These are phyloP conservation scores for Carapus acus DNA, from an alignment of 2,797 vertebrate species.

Conservation along the genomic window DNA sequence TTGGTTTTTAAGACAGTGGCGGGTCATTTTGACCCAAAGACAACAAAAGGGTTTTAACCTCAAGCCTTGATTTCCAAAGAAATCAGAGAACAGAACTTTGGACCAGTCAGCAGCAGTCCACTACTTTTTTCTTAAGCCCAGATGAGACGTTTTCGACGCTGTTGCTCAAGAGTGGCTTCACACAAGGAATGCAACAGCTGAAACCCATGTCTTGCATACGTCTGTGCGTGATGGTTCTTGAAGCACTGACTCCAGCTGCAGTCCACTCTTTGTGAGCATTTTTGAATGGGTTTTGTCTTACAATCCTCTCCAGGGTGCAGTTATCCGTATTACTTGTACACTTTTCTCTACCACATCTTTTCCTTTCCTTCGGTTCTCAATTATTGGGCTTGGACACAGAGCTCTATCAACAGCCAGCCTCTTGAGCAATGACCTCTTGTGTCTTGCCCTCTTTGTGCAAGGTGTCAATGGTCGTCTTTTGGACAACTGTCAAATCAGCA, in stretches of 20 bases:
- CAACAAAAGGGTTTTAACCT: too few relatives aligned
- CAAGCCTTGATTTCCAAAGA: neutral
- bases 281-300: neutral
- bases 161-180: conserved; percentile 17
- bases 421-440: neutral
- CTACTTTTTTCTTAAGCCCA: conserved; percentile 1
- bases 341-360: neutral
- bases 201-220: neutral
- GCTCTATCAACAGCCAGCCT: neutral
- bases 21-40: too few relatives aligned
- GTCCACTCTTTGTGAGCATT: neutral
- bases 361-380: too few relatives aligned
- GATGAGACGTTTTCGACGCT: conserved; percentile 4
- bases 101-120: conserved; percentile 6
- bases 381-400: neutral
- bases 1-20: too few relatives aligned
- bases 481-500: neutral
- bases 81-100: neutral
- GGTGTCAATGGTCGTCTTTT: neutral
- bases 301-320: neutral
- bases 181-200: conserved; percentile 9
- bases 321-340: neutral
- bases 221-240: neutral
- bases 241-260: too few relatives aligned
- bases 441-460: too few relatives aligned